Conservation (phyloP, 2,113 vertebrate species). For the Corythoichthys haematopterus region DNA sequence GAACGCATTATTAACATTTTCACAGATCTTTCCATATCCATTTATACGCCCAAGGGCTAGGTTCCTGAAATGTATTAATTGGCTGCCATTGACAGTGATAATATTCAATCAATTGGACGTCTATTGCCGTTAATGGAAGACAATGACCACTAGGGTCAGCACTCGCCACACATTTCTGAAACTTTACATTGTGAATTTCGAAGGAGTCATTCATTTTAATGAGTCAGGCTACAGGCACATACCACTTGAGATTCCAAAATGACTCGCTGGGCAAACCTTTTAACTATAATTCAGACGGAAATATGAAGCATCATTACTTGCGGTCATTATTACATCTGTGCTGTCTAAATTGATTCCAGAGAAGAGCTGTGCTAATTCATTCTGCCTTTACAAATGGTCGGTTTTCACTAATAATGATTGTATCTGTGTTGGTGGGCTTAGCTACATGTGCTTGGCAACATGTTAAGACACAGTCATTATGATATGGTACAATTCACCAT, state of each 20-base stretch:
- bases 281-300: neutral
- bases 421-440: neutral
- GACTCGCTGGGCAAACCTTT: neutral
- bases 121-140: too few relatives aligned
- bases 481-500: neutral
- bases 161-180: neutral
- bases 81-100: too few relatives aligned
- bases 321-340: slow-evolving; percentile 1
- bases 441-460: neutral
- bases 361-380: neutral
- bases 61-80: too few relatives aligned
- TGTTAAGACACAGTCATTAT: neutral
- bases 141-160: neutral
- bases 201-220: neutral
- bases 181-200: neutral
- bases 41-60: too few relatives aligned
- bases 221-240: neutral
- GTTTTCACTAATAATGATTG: neutral
- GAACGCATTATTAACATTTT: too few relatives aligned
- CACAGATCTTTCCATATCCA: too few relatives aligned
- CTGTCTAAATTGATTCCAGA: neutral
- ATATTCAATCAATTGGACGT: too few relatives aligned
- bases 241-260: neutral
- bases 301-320: neutral
- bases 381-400: neutral